Conservation (phyloP, 2,797 vertebrate genomes). For the Heliangelus exortis region DNA sequence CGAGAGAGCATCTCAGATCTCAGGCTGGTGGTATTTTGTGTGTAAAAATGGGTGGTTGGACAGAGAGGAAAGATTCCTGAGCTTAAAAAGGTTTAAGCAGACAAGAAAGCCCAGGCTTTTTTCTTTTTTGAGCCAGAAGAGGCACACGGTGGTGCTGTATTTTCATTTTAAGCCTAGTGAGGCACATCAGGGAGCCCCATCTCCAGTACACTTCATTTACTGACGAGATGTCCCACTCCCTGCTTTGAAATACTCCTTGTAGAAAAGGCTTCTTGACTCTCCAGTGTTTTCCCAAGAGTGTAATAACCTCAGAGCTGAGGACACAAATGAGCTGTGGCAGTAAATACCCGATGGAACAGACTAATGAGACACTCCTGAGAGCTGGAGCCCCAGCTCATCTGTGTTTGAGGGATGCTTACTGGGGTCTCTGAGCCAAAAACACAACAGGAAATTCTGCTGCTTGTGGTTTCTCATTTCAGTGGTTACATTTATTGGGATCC, state of each 20-base stretch:
- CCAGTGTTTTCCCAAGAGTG: not conserved
- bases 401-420: not conserved
- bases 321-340: not conserved
- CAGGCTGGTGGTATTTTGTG: not conserved
- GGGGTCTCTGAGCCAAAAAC: not conserved
- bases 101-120: not conserved
- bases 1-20: not conserved
- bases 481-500: not conserved
- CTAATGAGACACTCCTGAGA: not conserved
- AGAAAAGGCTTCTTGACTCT: not conserved
- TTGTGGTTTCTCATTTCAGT: not conserved
- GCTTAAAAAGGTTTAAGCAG: not conserved
- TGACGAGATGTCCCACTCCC: not conserved
- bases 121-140: fast-evolving
- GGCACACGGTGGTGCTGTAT: not conserved
- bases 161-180: not conserved
- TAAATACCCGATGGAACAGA: not conserved
- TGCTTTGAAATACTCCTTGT: not conserved
- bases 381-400: not conserved
- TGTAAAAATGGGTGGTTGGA: not conserved
- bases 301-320: not conserved
- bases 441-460: not conserved
- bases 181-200: not conserved
- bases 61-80: not conserved
- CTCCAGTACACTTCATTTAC: not conserved